Evolutionary conservation across 30 jellyfish, hydroid and myxozoan genomes (phyloP).

Genomic region (Mastigias papua): DNA sequence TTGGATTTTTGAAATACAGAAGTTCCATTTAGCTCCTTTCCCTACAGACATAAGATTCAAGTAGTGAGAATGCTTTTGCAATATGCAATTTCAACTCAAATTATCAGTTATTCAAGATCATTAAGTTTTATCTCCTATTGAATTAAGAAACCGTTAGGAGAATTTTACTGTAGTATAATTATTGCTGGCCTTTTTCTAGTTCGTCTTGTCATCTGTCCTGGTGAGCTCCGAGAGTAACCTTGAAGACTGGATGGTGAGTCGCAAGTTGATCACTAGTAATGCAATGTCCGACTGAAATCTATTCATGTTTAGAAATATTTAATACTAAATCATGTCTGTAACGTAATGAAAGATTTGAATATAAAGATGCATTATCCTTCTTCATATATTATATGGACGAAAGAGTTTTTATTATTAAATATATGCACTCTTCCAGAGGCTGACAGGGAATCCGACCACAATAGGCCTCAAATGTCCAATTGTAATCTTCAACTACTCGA

Average conservation of each 20-base stretch:
- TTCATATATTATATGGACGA: too few species aligned
- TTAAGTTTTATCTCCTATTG: background rate
- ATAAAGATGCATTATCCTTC: background rate
- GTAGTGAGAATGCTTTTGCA: background rate
- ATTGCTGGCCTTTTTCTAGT: constrained; percentile 40
- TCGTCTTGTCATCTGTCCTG: constrained; percentile 58
- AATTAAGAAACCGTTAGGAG: too few species aligned
- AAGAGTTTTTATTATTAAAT: too few species aligned
- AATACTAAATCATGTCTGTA: background rate
- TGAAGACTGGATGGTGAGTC: constrained; percentile 79
- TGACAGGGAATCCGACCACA: too few species aligned
- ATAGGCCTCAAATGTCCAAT: too few species aligned
- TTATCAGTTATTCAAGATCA: background rate
- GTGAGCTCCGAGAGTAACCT: constrained; percentile 55
- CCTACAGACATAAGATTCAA: background rate
- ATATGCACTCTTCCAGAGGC: background rate
- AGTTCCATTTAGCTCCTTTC: background rate
- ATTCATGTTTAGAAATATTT: background rate
- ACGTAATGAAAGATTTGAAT: background rate
- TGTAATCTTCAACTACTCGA: too few species aligned
- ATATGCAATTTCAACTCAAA: background rate
- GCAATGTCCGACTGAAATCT: background rate
- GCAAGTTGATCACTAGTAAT: constrained; percentile 49
- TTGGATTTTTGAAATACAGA: too few species aligned
- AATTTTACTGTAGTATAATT: background rate